Evolutionary conservation across 2,113 vertebrate genomes (phyloP).

Genomic region (Hirundichthys speculiger): DNA sequence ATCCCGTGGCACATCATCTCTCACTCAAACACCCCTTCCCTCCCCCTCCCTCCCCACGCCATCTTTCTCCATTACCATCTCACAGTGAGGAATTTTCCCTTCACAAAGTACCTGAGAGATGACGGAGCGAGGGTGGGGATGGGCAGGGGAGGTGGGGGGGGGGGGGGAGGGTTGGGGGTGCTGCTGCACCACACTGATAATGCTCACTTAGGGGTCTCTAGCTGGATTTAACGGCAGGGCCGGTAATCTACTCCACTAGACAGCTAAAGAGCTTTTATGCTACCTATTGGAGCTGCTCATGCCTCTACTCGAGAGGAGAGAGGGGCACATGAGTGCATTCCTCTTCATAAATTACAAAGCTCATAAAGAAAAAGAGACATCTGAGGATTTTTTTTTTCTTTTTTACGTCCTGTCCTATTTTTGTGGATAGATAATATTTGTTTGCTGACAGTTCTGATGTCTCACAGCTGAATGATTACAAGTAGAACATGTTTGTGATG

Average conservation of each 20-base stretch:
- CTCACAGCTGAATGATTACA: background rate
- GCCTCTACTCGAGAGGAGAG: constrained; percentile 66
- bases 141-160: constrained; percentile 30
- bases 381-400: constrained; percentile 15
- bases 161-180: no score
- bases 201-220: constrained; percentile 73
- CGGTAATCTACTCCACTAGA: constrained; percentile 81
- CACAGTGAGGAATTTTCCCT: constrained; percentile 58
- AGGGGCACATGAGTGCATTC: constrained; percentile 72
- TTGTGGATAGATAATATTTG: constrained; percentile 36
- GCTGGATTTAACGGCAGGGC: constrained; percentile 73
- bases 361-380: constrained; percentile 61
- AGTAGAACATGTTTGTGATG: background rate
- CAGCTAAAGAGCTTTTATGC: constrained; percentile 80
- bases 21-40: constrained; percentile 27
- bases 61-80: constrained; percentile 63
- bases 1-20: constrained; percentile 44
- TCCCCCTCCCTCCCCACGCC: constrained; percentile 29
- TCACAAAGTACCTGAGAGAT: constrained; percentile 6
- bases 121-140: constrained; percentile 24
- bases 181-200: constrained; percentile 77
- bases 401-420: background rate
- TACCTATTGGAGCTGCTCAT: constrained; percentile 72
- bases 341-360: constrained; percentile 75
- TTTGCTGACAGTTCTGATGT: constrained; percentile 41